Evolutionary conservation across 2,888 invertebrate species (phyloP).

Genomic region (Uropetala carovei): DNA sequence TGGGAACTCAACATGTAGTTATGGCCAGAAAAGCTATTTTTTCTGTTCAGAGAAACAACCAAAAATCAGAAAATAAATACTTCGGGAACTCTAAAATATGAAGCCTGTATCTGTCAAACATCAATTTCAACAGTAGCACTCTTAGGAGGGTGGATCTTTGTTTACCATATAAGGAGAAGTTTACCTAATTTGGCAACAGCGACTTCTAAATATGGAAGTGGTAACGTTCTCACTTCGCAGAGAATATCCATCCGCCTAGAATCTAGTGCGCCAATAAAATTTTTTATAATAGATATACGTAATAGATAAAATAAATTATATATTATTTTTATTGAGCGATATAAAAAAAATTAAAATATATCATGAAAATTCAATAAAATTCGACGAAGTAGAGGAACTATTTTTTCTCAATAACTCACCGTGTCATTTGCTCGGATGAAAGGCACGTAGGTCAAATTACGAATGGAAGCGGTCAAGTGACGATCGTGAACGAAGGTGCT

Average conservation of each 20-base stretch:
- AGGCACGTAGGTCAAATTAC: conserved; percentile 76
- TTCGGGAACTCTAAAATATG: conserved; percentile 67
- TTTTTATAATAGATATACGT: neutral
- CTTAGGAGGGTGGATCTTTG: conserved; percentile 85
- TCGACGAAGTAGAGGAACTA: conserved; percentile 67
- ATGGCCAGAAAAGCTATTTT: too few relatives aligned
- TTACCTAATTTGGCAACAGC: conserved; percentile 89
- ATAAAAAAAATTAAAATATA: neutral
- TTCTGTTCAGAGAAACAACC: neutral
- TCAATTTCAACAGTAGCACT: conserved; percentile 75
- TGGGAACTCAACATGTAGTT: too few relatives aligned
- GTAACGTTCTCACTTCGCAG: conserved; percentile 78
- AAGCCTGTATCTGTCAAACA: conserved; percentile 70
- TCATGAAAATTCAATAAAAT: neutral
- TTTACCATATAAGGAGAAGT: conserved; percentile 88
- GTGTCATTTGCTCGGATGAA: conserved; percentile 74
- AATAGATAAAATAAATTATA: neutral
- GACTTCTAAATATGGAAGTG: conserved; percentile 89
- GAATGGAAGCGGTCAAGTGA: conserved; percentile 70
- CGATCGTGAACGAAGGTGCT: conserved; percentile 36
- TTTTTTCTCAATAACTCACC: conserved; percentile 69
- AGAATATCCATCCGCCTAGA: conserved; percentile 68
- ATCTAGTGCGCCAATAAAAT: conserved; percentile 33
- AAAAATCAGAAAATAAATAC: neutral
- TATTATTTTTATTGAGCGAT: neutral